These are phyloP conservation scores for Lepilemur ruficaudatus DNA, from an alignment of 2,797 vertebrate genomes.

Conservation along the genomic window DNA sequence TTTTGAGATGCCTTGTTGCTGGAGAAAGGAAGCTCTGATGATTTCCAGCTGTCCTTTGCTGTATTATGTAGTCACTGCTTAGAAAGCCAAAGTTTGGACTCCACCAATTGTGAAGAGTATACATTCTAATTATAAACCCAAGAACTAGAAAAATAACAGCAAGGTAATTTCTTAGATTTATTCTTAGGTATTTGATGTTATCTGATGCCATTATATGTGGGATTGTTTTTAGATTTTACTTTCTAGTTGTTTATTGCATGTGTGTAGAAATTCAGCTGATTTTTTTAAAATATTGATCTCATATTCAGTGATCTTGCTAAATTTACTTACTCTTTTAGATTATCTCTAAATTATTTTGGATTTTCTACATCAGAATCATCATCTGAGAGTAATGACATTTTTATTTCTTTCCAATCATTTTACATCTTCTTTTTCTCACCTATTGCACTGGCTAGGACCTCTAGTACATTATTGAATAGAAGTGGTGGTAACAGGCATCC, in stretches of 20 bases:
- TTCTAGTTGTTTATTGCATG: background rate
- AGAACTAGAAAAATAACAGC: background rate
- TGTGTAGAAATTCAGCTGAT: background rate
- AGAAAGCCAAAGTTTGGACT: background rate
- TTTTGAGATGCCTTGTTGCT: background rate
- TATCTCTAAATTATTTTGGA: constrained; percentile 9
- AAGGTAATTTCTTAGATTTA: background rate
- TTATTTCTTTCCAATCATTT: constrained; percentile 16
- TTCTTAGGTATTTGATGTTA: constrained; percentile 53
- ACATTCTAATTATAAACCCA: background rate
- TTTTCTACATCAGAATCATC: background rate
- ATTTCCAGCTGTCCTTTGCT: background rate
- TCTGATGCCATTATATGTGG: background rate
- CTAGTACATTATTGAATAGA: background rate
- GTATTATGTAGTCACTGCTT: background rate
- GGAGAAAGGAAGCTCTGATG: background rate
- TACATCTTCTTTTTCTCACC: constrained; percentile 43
- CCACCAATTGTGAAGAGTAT: background rate
- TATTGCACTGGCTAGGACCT: constrained; percentile 9
- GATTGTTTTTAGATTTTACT: constrained; percentile 42
- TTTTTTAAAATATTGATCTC: background rate
- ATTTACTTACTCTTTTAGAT: constrained; percentile 8
- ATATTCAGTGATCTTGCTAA: background rate
- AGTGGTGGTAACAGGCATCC: constrained; percentile 7
- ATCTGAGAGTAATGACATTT: background rate